A percentile compares a stretch with the other conserved stretches of the same genome.
Evolutionary conservation across 1,140 invertebrate species (phyloP).

Genomic region (Leptonema lineaticorne): DNA sequence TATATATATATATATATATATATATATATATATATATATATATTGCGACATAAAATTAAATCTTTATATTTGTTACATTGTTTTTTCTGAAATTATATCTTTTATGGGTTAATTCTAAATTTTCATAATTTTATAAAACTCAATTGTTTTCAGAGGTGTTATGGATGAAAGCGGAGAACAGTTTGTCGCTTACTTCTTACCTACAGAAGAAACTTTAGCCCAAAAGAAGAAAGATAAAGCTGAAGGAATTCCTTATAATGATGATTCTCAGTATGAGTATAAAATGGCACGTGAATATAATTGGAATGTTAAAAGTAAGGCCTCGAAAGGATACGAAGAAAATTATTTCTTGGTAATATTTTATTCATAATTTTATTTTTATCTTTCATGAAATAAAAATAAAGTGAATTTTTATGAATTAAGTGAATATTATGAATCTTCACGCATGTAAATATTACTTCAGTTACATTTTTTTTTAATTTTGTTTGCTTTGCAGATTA

Average conservation of each 20-base stretch:
- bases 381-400: no score
- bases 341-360: constrained; percentile 96
- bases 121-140: neutral
- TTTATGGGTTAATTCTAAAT: constrained; percentile 14
- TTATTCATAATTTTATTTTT: no score
- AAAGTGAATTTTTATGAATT: no score
- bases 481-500: no score
- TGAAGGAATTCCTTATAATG: constrained; percentile 79
- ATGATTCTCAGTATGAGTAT: constrained; percentile 92
- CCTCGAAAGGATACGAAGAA: constrained; percentile 96
- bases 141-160: constrained; percentile 70
- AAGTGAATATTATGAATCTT: no score
- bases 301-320: constrained; percentile 99
- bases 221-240: constrained; percentile 83
- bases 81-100: neutral
- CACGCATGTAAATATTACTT: no score
- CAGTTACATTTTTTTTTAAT: no score
- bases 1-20: no score
- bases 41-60: no score
- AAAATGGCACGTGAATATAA: constrained; percentile 95
- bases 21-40: no score
- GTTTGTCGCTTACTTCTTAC: constrained; percentile 98
- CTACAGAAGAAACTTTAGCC: constrained; percentile 86
- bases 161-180: constrained; percentile 98
- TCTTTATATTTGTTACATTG: no score